Evolutionary conservation across 2,113 vertebrate species (phyloP), one percentile per base, ranked within the genome.

Genomic region (Nymphicus hollandicus): DNA sequence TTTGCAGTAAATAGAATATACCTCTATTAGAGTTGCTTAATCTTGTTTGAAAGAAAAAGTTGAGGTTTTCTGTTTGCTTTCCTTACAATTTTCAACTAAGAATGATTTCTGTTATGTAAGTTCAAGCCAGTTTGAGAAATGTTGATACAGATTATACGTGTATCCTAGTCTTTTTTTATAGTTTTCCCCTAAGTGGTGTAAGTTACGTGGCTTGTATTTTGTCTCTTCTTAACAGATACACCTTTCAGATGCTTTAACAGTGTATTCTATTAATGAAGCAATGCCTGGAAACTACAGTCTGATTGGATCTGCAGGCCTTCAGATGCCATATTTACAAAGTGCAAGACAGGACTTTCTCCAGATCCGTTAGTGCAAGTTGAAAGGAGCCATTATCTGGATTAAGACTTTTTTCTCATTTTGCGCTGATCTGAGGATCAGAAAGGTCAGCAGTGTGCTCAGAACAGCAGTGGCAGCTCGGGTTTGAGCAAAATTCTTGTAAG

Each of bases 381-480:
- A 80, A 77, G 49, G 16, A 85, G 11, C 25, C 5, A 2, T 60
- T 13, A 12, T 11, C 7, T 78, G 20, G 5, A 69, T 58, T 31
- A 89, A 61, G 23, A 24, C 37, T 49, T 41, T 27, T 22, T 22
- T 17, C 13, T 18, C 5, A 13, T 60, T 84, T 85, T 61, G n/a
- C 13, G 23, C 13, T 13, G 33, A 61, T 76, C 27, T 37, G 60
- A 28, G 23, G 46, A 24, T 47, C 3, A 13, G 33, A 47, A 65
- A 28, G 22, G 8, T 43, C 60, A 58, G 46, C 0, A 0, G 2
- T 39, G 19, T 5, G 1, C 11, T 56, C 29, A 53, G 44, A 81
- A 56, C 11, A 29, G 52, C 33, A n/a, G 7, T 52, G 35, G 17
- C 33, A 78, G 13, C 13, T 31, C 37, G 12, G 15, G 6, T 74